phyloP scores from a whole-genome alignment of 1,140 invertebrate species.

The Bombus polaris region DNA sequence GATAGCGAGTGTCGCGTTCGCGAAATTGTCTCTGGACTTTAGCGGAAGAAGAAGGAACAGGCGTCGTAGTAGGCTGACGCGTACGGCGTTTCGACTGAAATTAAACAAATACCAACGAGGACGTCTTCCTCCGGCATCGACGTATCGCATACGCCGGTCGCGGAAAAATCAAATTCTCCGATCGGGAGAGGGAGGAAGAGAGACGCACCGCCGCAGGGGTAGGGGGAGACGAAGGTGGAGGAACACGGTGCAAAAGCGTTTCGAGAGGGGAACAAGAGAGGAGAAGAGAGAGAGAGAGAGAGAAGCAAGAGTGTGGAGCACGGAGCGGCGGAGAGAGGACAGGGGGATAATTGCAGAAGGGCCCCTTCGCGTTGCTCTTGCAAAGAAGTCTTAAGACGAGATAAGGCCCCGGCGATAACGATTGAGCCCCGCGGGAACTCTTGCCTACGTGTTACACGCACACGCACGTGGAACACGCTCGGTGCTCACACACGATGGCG shows the following conservation, averaged over 20 bases:
- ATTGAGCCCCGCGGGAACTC: constrained; percentile 79
- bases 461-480: constrained; percentile 35
- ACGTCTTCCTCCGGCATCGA: constrained; percentile 32
- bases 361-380: constrained; percentile 75
- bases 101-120: constrained; percentile 36
- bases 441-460: constrained; percentile 73
- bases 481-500: constrained; percentile 51
- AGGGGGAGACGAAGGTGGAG: not conserved
- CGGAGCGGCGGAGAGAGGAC: constrained; percentile 46
- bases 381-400: constrained; percentile 75
- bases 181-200: constrained; percentile 37
- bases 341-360: constrained; percentile 79
- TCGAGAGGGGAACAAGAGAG: not conserved
- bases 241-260: constrained; percentile 30
- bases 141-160: constrained; percentile 34
- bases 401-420: constrained; percentile 79
- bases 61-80: not conserved
- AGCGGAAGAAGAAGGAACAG: not conserved
- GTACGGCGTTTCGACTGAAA: constrained; percentile 24
- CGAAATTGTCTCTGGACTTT: not conserved
- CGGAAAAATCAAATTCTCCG: constrained; percentile 70
- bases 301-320: constrained; percentile 47
- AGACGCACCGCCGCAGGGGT: not conserved
- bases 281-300: not conserved
- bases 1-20: not conserved